Percentiles rank a stretch among this genome's conserved stretches.
phyloP scores from a whole-genome alignment of 1,140 invertebrate species.

The Lepidotrigona ventralis region DNA sequence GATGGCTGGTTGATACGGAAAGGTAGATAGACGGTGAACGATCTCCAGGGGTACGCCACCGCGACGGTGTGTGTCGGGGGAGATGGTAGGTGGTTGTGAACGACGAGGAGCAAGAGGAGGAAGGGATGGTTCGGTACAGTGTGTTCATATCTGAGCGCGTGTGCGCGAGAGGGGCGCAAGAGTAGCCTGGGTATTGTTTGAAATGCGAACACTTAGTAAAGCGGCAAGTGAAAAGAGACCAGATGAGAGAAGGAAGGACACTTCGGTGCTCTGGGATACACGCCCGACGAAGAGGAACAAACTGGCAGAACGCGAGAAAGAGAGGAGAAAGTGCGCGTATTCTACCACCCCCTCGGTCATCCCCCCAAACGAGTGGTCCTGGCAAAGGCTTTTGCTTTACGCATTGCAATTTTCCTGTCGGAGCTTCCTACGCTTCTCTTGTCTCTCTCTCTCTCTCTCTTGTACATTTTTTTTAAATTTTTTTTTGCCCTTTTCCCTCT shows the following conservation, averaged over 20 bases:
- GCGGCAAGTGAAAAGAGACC: slow-evolving; percentile 52
- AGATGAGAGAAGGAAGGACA: slow-evolving; percentile 39
- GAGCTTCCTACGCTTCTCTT: slow-evolving; percentile 25
- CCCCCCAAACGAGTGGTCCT: slow-evolving; percentile 43
- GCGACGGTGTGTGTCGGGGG: not conserved
- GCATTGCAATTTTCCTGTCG: slow-evolving; percentile 48
- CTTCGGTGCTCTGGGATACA: not conserved
- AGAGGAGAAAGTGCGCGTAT: slow-evolving; percentile 34
- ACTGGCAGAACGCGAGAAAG: not conserved
- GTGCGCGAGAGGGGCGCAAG: slow-evolving; percentile 56
- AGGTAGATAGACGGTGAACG: slow-evolving; percentile 58
- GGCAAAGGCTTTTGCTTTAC: slow-evolving; percentile 48
- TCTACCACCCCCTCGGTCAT: not conserved
- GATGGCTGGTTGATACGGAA: slow-evolving; percentile 57
- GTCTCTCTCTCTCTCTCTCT: not conserved
- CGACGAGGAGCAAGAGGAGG: not conserved
- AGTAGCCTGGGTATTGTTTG: slow-evolving; percentile 68
- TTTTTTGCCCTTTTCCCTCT: not conserved
- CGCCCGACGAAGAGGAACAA: not conserved
- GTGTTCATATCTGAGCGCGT: slow-evolving; percentile 42
- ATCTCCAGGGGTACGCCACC: not conserved
- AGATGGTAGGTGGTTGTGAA: not conserved
- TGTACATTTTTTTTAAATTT: not conserved
- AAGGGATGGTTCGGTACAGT: not conserved
- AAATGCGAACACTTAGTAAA: slow-evolving; percentile 70